Conservation (phyloP, 2,888 invertebrate genomes). For the Xylocampa areola region DNA sequence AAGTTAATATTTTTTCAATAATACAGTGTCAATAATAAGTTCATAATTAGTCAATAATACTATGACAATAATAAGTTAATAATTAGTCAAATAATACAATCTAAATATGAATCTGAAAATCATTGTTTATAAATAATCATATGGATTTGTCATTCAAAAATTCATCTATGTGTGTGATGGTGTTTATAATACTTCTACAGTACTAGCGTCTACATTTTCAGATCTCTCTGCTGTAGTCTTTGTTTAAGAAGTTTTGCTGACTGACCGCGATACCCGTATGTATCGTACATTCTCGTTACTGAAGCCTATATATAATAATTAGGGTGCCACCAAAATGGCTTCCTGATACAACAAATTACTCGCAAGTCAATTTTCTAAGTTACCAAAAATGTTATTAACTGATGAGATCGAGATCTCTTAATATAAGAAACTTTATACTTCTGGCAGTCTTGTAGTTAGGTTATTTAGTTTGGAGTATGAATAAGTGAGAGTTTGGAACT, state of each 20-base stretch:
- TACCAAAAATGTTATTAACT: constrained; percentile 24
- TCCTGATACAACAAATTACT: constrained; percentile 55
- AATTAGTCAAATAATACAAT: too few relatives aligned
- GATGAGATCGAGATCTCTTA: constrained; percentile 15
- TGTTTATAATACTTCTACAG: too few relatives aligned
- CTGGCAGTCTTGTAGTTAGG: not conserved
- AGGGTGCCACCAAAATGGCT: constrained; percentile 69
- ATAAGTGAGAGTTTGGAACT: not conserved
- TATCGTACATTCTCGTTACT: constrained; percentile 69
- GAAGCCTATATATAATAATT: constrained; percentile 75
- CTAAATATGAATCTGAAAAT: too few relatives aligned
- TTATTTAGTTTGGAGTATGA: not conserved
- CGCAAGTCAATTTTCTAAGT: constrained; percentile 40
- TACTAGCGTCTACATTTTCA: too few relatives aligned
- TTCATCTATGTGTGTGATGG: too few relatives aligned
- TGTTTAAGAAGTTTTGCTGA: constrained; percentile 1
- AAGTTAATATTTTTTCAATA: too few relatives aligned
- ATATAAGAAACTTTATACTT: constrained; percentile 9
- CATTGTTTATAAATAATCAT: too few relatives aligned
- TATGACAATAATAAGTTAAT: too few relatives aligned
- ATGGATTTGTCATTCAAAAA: too few relatives aligned
- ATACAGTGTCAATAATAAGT: too few relatives aligned
- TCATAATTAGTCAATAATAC: too few relatives aligned
- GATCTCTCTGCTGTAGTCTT: too few relatives aligned
- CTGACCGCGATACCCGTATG: constrained; percentile 50